Conservation (phyloP, 2,797 vertebrate species). For the Ateles fusciceps region DNA sequence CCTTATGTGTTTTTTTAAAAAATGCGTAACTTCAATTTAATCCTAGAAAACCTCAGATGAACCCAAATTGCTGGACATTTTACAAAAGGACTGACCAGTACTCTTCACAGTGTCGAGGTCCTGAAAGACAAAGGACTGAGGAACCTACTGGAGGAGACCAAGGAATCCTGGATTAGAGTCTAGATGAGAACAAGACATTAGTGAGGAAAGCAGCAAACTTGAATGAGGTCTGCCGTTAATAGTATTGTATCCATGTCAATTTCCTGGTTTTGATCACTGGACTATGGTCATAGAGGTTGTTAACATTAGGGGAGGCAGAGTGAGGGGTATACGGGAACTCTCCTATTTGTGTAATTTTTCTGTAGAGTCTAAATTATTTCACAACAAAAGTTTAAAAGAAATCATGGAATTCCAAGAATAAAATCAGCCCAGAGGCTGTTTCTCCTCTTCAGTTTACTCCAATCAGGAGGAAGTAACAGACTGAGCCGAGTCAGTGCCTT, state of each 20-base stretch:
- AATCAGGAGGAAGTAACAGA: neutral
- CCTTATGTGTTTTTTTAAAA: neutral
- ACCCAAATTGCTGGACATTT: neutral
- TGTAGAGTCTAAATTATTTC: neutral
- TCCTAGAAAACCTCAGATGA: neutral
- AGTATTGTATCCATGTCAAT: rapidly evolving
- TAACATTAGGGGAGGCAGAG: neutral
- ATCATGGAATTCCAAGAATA: neutral
- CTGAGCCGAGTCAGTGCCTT: neutral
- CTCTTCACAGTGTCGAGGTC: neutral
- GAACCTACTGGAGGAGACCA: neutral
- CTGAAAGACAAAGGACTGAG: neutral
- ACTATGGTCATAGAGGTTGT: rapidly evolving
- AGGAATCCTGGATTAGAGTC: neutral
- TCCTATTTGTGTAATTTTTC: neutral
- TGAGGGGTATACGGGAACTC: neutral
- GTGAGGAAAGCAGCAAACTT: neutral
- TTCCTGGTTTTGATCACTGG: neutral
- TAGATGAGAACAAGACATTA: neutral
- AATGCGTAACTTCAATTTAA: neutral
- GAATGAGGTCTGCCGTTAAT: rapidly evolving
- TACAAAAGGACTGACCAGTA: neutral
- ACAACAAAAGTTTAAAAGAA: neutral
- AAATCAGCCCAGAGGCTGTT: neutral
- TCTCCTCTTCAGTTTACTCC: neutral